Percentiles rank a stretch among this genome's conserved stretches.
Conservation (phyloP, 2,888 invertebrate species). For the Ophioninae sp. region DNA sequence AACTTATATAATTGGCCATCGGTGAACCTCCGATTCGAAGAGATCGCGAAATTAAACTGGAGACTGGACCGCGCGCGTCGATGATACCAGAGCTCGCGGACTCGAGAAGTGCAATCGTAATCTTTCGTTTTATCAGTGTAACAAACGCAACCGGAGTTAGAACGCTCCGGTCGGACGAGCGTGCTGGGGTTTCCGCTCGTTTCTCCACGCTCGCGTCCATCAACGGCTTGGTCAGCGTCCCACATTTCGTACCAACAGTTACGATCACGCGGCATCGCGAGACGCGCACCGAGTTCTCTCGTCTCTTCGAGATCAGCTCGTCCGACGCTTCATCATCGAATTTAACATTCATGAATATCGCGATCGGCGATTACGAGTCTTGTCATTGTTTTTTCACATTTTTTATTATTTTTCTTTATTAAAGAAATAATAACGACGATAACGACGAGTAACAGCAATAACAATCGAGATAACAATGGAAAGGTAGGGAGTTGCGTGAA, state of each 20-base stretch:
- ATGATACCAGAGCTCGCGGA: not conserved
- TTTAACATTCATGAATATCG: not conserved
- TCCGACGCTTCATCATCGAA: not conserved
- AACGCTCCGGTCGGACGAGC: not conserved
- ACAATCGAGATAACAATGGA: not conserved
- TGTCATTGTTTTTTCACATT: not conserved
- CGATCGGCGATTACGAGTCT: not conserved
- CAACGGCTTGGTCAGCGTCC: constrained; percentile 45
- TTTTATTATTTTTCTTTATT: not conserved
- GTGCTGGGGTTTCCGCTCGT: not conserved
- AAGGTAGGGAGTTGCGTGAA: not conserved
- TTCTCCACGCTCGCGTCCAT: constrained; percentile 50
- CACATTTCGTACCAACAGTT: constrained; percentile 56
- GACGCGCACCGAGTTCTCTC: constrained; percentile 52
- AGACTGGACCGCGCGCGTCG: not conserved
- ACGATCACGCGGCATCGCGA: constrained; percentile 59
- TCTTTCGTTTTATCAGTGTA: constrained; percentile 14
- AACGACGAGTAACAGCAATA: not conserved
- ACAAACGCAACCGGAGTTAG: not conserved
- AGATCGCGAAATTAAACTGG: not conserved
- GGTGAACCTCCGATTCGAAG: not conserved
- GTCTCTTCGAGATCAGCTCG: constrained; percentile 10
- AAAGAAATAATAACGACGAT: not conserved
- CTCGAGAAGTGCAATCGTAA: not conserved
- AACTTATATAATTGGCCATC: not conserved